These are phyloP conservation scores for Colius striatus DNA, from an alignment of 2,113 vertebrate species.

Conservation along the genomic window DNA sequence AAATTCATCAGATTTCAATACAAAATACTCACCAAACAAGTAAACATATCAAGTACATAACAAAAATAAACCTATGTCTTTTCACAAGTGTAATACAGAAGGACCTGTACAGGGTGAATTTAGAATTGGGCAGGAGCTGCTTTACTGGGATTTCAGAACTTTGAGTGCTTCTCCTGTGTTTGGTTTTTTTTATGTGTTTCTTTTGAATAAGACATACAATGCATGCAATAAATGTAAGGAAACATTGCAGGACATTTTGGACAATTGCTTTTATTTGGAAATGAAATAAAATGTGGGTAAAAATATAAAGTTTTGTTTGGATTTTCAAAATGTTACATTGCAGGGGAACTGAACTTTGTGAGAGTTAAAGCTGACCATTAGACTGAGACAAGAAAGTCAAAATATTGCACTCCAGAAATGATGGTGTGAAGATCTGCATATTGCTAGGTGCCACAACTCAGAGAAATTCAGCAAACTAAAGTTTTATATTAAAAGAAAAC, in stretches of 20 bases:
- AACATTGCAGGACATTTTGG: neutral
- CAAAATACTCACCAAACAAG: neutral
- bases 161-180: neutral
- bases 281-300: neutral
- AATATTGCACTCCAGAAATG: neutral
- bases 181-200: neutral
- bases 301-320: neutral
- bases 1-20: neutral
- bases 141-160: neutral
- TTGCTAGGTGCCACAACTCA: neutral
- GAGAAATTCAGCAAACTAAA: neutral
- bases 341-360: neutral
- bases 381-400: neutral
- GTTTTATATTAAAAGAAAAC: neutral
- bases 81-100: neutral
- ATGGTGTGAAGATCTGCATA: neutral
- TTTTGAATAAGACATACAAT: neutral
- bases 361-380: neutral
- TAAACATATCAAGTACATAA: accelerated
- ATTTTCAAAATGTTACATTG: neutral
- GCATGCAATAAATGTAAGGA: neutral
- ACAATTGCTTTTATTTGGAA: neutral
- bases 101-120: neutral
- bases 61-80: neutral
- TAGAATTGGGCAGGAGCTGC: neutral